phyloP scores from a whole-genome alignment of 2,888 invertebrate genomes.

The Folsomia candida region DNA sequence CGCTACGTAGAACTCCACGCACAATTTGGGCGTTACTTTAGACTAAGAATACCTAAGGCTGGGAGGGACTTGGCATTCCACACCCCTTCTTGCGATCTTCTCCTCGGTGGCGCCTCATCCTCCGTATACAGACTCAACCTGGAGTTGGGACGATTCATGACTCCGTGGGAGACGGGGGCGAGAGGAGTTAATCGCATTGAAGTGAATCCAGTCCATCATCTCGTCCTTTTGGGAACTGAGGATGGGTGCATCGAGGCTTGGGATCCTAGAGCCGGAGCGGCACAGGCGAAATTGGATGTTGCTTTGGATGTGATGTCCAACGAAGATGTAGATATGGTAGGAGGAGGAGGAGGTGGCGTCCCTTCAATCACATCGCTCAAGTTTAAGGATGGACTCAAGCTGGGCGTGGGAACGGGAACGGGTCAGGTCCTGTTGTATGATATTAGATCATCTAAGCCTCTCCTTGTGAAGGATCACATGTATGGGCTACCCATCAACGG shows the following conservation, averaged over 20 bases:
- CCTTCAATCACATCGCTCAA: slow-evolving; percentile 73
- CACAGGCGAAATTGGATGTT: slow-evolving; percentile 80
- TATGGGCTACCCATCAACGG: slow-evolving; percentile 87
- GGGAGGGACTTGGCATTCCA: slow-evolving; percentile 93
- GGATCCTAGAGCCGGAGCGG: slow-evolving; percentile 80
- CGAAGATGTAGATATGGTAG: slow-evolving; percentile 60
- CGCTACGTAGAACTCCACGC: slow-evolving; percentile 94
- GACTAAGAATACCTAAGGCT: slow-evolving; percentile 88
- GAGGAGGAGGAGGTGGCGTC: slow-evolving; percentile 62
- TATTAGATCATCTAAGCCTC: slow-evolving; percentile 84
- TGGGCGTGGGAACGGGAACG: slow-evolving; percentile 87
- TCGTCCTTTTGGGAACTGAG: slow-evolving; percentile 80
- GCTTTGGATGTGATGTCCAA: slow-evolving; percentile 63
- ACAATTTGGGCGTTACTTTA: slow-evolving; percentile 85
- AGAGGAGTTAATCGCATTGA: slow-evolving; percentile 76
- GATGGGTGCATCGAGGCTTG: slow-evolving; percentile 94
- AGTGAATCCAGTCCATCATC: slow-evolving; percentile 83
- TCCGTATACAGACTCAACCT: slow-evolving; percentile 93
- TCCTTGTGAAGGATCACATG: slow-evolving; percentile 89
- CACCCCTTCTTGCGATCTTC: slow-evolving; percentile 83
- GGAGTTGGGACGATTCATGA: slow-evolving; percentile 90
- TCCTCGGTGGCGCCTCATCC: slow-evolving; percentile 77
- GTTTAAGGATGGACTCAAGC: slow-evolving; percentile 57
- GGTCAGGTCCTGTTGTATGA: slow-evolving; percentile 95
- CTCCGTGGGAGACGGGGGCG: slow-evolving; percentile 74